These are phyloP conservation scores for Ephialtes manifestator DNA, from an alignment of 2,888 invertebrate genomes.

Conservation along the genomic window DNA sequence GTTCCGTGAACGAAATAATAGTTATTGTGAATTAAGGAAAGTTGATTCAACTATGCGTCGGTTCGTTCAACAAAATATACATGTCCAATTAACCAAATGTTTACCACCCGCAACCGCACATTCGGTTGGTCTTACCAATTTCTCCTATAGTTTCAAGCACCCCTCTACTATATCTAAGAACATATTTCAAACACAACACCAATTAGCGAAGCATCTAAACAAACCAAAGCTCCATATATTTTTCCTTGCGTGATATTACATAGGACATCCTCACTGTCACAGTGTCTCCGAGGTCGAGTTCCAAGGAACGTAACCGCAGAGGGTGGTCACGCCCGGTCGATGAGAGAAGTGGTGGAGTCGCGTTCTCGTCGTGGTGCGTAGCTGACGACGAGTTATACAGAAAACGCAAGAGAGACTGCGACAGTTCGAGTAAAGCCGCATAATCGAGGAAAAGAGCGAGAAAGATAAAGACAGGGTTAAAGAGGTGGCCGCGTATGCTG, in stretches of 20 bases:
- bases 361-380: conserved; percentile 47
- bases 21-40: too few relatives aligned
- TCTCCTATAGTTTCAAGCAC: not conserved
- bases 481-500: conserved; percentile 47
- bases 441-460: conserved; percentile 39
- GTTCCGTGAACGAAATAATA: too few relatives aligned
- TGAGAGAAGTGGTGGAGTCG: conserved; percentile 50
- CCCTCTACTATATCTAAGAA: not conserved
- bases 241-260: not conserved
- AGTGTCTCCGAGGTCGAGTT: conserved; percentile 21
- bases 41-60: too few relatives aligned
- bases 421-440: not conserved
- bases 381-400: conserved; percentile 22
- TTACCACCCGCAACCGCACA: too few relatives aligned
- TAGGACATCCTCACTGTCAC: conserved; percentile 1
- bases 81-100: too few relatives aligned
- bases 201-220: not conserved
- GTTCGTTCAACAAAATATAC: too few relatives aligned
- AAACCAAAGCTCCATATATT: not conserved
- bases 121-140: too few relatives aligned
- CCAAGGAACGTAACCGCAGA: conserved; percentile 43
- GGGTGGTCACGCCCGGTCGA: conserved; percentile 58
- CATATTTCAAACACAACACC: not conserved
- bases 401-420: conserved; percentile 31
- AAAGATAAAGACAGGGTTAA: conserved; percentile 34